These are phyloP conservation scores for Microctonus aethiopoides DNA, from an alignment of 2,888 invertebrate species.

Conservation along the genomic window DNA sequence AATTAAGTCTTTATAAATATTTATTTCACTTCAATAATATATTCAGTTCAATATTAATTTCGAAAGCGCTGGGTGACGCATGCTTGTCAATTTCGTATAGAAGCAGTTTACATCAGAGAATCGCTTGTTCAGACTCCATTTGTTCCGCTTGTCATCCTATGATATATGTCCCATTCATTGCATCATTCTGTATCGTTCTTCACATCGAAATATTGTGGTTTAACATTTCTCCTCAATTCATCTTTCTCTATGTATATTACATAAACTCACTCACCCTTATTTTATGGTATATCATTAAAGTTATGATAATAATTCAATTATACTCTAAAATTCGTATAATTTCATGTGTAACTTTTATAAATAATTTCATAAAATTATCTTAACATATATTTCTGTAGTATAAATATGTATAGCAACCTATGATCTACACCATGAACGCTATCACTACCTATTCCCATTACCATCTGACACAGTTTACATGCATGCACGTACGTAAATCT, in stretches of 20 bases:
- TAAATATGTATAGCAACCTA: too few species aligned
- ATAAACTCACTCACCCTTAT: neutral
- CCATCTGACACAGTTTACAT: too few species aligned
- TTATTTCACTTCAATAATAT: slow-evolving; percentile 24
- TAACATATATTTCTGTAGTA: too few species aligned
- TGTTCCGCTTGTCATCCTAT: slow-evolving; percentile 66
- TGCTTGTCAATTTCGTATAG: slow-evolving; percentile 41
- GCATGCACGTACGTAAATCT: too few species aligned
- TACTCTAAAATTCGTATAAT: neutral
- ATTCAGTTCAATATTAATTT: slow-evolving; percentile 53
- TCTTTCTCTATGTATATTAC: neutral
- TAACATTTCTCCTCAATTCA: slow-evolving; percentile 19
- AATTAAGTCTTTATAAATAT: slow-evolving; percentile 3
- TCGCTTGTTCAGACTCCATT: slow-evolving; percentile 67
- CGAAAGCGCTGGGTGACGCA: slow-evolving; percentile 55
- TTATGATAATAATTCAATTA: neutral
- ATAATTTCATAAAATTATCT: neutral
- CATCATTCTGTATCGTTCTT: slow-evolving; percentile 49
- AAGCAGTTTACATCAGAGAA: slow-evolving; percentile 48
- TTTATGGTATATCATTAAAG: neutral
- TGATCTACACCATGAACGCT: too few species aligned
- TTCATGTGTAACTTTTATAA: neutral
- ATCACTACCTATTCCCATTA: too few species aligned
- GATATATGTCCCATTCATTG: slow-evolving; percentile 64
- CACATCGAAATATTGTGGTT: slow-evolving; percentile 14